A percentile compares a stretch with the other conserved stretches of the same genome.
Evolutionary conservation across 2,797 vertebrate species (phyloP).

Genomic region (Clarias laeviceps): DNA sequence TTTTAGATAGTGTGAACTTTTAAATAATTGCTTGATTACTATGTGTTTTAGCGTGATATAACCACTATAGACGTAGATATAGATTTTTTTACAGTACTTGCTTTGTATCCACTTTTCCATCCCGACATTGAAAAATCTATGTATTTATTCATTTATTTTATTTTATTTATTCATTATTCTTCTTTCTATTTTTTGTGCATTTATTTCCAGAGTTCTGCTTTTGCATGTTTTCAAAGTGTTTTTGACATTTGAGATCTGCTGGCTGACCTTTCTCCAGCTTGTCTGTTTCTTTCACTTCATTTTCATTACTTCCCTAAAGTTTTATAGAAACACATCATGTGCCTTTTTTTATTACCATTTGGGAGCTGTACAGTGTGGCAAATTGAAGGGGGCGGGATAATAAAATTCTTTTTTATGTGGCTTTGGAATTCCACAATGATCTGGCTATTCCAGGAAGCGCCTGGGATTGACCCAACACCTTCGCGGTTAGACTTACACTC

Average conservation of each 20-base stretch:
- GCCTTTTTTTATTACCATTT: slow-evolving; percentile 23
- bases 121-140: background rate
- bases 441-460: slow-evolving; percentile 6
- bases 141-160: background rate
- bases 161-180: background rate
- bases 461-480: slow-evolving; percentile 30
- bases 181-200: slow-evolving; percentile 48
- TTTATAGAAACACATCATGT: slow-evolving; percentile 37
- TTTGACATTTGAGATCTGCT: slow-evolving; percentile 24
- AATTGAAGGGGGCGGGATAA: slow-evolving; percentile 3
- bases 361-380: slow-evolving; percentile 1
- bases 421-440: slow-evolving; percentile 15
- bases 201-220: slow-evolving; percentile 61
- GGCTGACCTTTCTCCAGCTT: slow-evolving; percentile 45
- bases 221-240: slow-evolving; percentile 10
- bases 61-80: background rate
- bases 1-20: background rate
- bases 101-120: background rate
- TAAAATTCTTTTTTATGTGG: slow-evolving; percentile 14
- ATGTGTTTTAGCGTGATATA: background rate
- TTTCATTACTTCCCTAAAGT: slow-evolving; percentile 44
- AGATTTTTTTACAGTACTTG: background rate
- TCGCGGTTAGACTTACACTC: background rate
- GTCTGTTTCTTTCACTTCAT: slow-evolving; percentile 49
- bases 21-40: background rate